Percentiles rank a stretch among this genome's conserved stretches.
These are phyloP conservation scores for Eucidaris tribuloides DNA, from an alignment of 35 echinoderm and acorn worm genomes.

Conservation along the genomic window DNA sequence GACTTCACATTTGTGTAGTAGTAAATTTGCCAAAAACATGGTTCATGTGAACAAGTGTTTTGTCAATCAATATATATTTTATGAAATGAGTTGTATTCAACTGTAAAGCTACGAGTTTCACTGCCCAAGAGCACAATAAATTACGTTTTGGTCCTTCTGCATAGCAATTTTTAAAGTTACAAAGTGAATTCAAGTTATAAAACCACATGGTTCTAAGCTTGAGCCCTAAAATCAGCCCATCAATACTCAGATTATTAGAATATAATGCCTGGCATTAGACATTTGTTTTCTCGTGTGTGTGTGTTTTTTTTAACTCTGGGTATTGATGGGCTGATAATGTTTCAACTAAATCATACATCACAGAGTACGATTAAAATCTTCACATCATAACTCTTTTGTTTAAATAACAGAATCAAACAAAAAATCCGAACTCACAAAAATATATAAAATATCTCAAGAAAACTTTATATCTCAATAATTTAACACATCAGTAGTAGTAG, in stretches of 20 bases:
- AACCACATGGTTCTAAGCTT: slow-evolving; percentile 1
- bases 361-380: slow-evolving; percentile 31
- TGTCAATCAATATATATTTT: slow-evolving; percentile 10
- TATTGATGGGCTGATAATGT: no score
- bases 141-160: slow-evolving; percentile 94
- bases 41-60: slow-evolving; percentile 20
- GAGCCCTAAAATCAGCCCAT: not conserved
- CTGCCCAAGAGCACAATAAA: slow-evolving; percentile 56
- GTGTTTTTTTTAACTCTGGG: no score
- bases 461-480: slow-evolving; percentile 75
- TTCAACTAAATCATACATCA: slow-evolving; percentile 11
- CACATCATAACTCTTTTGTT: slow-evolving; percentile 33
- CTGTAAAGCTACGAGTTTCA: slow-evolving; percentile 22
- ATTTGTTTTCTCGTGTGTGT: no score
- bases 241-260: slow-evolving; percentile 5
- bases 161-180: slow-evolving; percentile 67
- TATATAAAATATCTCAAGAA: slow-evolving; percentile 99
- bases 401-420: slow-evolving; percentile 66
- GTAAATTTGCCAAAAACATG: slow-evolving; percentile 27
- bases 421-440: slow-evolving; percentile 94
- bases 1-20: slow-evolving; percentile 24
- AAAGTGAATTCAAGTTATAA: slow-evolving; percentile 19
- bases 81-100: slow-evolving; percentile 22
- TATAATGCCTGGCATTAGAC: no score
- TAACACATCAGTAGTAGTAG: slow-evolving; percentile 53